Conservation (phyloP, 2,888 invertebrate species). For the Caenorhabditis sp. region DNA sequence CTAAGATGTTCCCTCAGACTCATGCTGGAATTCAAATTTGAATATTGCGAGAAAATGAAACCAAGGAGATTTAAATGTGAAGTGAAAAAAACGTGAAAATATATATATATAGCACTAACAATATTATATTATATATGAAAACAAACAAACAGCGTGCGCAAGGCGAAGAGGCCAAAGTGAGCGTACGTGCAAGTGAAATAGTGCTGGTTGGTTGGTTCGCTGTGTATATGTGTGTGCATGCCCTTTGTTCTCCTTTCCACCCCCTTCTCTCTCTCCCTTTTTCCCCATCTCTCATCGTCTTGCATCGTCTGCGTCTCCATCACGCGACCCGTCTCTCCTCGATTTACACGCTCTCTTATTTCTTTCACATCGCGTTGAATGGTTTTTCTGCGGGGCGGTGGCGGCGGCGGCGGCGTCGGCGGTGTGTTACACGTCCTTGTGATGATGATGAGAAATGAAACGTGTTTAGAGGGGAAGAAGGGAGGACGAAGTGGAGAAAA, state of each 20-base stretch:
- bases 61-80: no score
- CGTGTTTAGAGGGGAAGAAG: background rate
- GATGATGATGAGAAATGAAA: background rate
- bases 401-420: background rate
- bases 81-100: no score
- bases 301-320: background rate
- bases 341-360: background rate
- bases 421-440: conserved; percentile 1
- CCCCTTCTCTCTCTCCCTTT: background rate
- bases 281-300: background rate
- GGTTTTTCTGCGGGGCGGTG: background rate
- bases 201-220: background rate
- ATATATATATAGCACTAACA: no score
- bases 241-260: background rate
- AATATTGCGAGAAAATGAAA: no score
- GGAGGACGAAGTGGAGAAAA: background rate
- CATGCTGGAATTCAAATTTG: no score
- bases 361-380: background rate
- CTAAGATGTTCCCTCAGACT: no score
- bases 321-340: background rate
- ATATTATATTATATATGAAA: background rate
- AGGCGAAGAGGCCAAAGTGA: background rate
- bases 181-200: conserved; percentile 2
- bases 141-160: background rate
- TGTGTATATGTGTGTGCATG: background rate